Conservation (phyloP, 2,113 vertebrate genomes). For the Amphiprion percula region DNA sequence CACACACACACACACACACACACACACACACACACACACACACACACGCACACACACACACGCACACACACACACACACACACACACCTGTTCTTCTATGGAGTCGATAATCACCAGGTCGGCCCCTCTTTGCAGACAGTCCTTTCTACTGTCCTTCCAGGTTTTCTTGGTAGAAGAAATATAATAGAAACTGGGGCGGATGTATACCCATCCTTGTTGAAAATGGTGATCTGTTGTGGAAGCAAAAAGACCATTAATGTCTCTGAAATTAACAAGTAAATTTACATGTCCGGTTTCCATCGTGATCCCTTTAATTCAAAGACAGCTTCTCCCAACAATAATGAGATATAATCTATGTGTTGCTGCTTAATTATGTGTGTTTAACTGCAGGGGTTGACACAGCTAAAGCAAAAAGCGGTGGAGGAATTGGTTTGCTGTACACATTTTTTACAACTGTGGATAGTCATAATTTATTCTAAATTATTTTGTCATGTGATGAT, state of each 20-base stretch:
- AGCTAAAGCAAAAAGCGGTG: too few relatives aligned
- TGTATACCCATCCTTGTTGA: slow-evolving; percentile 36
- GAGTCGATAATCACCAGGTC: slow-evolving; percentile 57
- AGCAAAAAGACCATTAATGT: not conserved
- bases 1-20: not conserved
- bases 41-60: not conserved
- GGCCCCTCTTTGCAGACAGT: slow-evolving; percentile 37
- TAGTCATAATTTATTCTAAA: not conserved
- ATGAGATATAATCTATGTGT: too few relatives aligned
- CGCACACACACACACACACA: not conserved
- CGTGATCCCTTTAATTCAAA: not conserved
- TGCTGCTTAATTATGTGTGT: too few relatives aligned
- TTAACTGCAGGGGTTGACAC: too few relatives aligned
- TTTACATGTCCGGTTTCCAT: not conserved
- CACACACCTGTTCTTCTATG: slow-evolving; percentile 53
- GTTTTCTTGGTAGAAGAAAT: slow-evolving; percentile 7
- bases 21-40: not conserved
- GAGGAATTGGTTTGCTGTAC: too few relatives aligned
- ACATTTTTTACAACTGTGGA: too few relatives aligned
- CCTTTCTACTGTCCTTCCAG: slow-evolving; percentile 31
- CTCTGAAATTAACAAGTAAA: not conserved
- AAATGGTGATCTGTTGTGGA: slow-evolving; percentile 2
- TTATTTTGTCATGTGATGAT: too few relatives aligned
- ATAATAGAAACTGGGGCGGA: slow-evolving; percentile 35
- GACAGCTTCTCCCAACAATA: not conserved